These are phyloP conservation scores for Turritopsis rubra DNA, from an alignment of 30 jellyfish, hydroid and myxozoan genomes.

Conservation along the genomic window DNA sequence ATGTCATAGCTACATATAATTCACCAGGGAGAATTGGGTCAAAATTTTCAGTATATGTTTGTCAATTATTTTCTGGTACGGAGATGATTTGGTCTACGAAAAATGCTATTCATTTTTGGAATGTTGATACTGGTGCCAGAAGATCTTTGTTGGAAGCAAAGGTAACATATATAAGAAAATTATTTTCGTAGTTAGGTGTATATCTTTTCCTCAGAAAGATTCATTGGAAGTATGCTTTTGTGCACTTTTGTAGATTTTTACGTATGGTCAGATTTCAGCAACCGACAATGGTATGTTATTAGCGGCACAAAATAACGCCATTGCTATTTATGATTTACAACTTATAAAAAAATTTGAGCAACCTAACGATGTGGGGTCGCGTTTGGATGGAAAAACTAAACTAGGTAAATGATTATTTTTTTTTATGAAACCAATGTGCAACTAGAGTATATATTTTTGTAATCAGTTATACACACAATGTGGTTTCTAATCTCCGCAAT, in stretches of 20 bases:
- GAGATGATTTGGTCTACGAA: neutral
- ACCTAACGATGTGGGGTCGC: neutral
- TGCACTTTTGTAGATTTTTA: neutral
- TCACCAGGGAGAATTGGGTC: neutral
- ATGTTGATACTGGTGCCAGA: neutral
- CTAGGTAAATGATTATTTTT: neutral
- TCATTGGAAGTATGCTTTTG: neutral
- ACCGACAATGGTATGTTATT: neutral
- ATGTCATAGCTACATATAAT: neutral
- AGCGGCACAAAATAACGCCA: neutral
- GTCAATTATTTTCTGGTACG: neutral
- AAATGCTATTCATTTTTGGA: neutral
- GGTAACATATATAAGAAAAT: neutral
- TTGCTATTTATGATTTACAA: neutral
- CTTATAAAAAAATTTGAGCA: neutral
- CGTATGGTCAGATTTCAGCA: neutral
- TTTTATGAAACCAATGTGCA: no score
- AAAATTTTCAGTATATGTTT: neutral
- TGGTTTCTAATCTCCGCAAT: no score
- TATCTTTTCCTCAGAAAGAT: no score
- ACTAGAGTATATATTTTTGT: no score
- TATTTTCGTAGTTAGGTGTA: no score
- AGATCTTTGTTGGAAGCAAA: neutral
- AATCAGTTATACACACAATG: no score
- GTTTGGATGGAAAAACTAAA: neutral